Conservation (phyloP, 1,140 invertebrate species). For the Tribolium madens region DNA sequence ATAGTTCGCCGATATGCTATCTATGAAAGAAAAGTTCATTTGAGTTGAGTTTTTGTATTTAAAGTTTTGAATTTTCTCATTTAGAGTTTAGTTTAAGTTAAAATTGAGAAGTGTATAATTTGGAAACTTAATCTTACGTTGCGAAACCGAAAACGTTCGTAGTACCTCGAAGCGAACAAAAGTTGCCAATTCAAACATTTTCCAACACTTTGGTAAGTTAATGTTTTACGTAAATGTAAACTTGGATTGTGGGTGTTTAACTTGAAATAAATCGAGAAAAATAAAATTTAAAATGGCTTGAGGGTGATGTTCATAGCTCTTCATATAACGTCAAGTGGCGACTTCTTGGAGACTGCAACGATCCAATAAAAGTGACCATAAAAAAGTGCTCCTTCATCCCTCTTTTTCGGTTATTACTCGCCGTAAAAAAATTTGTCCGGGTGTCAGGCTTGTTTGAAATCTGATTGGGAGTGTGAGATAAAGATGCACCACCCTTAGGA, state of each 20-base stretch:
- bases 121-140: slow-evolving; percentile 16
- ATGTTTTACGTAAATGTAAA: background rate
- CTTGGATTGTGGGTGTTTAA: background rate
- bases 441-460: background rate
- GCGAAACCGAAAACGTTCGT: background rate
- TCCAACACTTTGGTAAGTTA: background rate
- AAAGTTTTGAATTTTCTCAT: slow-evolving; percentile 20
- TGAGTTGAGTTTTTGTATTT: slow-evolving; percentile 1
- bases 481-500: slow-evolving; percentile 47
- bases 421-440: background rate
- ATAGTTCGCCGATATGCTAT: background rate
- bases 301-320: background rate
- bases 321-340: slow-evolving; percentile 1
- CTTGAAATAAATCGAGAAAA: background rate
- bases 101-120: slow-evolving; percentile 30
- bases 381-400: slow-evolving; percentile 14
- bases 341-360: background rate
- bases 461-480: slow-evolving; percentile 2
- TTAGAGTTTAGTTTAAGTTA: slow-evolving; percentile 22
- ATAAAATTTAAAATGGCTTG: background rate
- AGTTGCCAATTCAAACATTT: slow-evolving; percentile 2
- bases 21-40: slow-evolving; percentile 2
- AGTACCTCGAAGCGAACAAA: background rate
- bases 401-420: slow-evolving; percentile 9
- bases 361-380: slow-evolving; percentile 6